A percentile compares a stretch with the other conserved stretches of the same genome.
phyloP scores from a whole-genome alignment of 2,113 vertebrate species.

The Ammodytes dubius region DNA sequence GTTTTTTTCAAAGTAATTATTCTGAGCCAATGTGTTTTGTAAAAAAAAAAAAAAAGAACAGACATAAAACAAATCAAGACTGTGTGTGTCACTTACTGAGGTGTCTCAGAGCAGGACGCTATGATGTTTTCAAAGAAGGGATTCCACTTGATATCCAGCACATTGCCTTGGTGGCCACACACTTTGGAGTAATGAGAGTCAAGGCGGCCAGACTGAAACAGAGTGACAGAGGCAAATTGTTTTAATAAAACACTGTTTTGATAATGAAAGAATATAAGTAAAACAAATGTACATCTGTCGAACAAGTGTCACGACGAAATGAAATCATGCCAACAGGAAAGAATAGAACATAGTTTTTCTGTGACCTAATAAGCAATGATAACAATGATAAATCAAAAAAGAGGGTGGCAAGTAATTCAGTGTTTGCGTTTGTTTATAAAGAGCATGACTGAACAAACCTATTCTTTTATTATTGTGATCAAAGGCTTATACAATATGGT shows the following conservation, averaged over 20 bases:
- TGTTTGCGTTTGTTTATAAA: not conserved
- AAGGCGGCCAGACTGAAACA: constrained; percentile 87
- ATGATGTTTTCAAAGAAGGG: constrained; percentile 99
- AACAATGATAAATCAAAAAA: not conserved
- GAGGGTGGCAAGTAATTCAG: not conserved
- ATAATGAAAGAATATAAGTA: not conserved
- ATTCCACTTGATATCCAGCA: constrained; percentile 99
- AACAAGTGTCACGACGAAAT: not conserved
- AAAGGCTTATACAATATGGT: not conserved
- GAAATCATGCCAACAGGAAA: not conserved
- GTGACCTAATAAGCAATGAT: not conserved
- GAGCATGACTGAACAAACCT: not conserved
- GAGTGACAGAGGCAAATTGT: not conserved
- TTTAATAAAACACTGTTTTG: not conserved
- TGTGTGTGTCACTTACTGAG: constrained; percentile 86
- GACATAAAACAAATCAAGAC: not conserved
- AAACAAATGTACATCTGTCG: not conserved
- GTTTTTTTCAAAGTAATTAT: constrained; percentile 2
- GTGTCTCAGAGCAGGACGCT: constrained; percentile 96
- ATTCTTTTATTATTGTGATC: not conserved
- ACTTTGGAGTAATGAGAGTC: constrained; percentile 96
- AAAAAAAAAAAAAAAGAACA: not conserved
- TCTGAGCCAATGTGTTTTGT: not conserved
- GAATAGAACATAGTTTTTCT: not conserved
- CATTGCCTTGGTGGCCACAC: constrained; percentile 96